These are phyloP conservation scores for Desoria tigrina DNA, from an alignment of 2,888 invertebrate species.

Conservation along the genomic window DNA sequence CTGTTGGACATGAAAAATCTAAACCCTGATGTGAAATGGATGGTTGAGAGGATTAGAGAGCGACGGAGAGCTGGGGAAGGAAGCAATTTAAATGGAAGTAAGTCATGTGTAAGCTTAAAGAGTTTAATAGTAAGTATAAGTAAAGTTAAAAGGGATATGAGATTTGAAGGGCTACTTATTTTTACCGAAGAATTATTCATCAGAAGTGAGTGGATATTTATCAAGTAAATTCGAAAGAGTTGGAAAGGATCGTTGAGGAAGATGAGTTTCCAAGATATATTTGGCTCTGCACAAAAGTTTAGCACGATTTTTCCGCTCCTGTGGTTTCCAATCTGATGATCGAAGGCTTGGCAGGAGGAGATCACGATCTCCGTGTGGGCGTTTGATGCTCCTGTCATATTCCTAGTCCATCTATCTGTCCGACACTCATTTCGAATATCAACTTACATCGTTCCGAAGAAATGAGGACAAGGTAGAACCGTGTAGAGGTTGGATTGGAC, in stretches of 20 bases:
- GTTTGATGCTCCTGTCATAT: conserved; percentile 52
- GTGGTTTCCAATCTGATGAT: conserved; percentile 49
- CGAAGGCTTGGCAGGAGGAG: conserved; percentile 49
- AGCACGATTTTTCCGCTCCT: conserved; percentile 52
- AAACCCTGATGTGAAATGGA: neutral
- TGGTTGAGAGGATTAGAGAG: neutral
- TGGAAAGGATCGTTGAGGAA: conserved; percentile 4
- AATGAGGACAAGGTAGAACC: too few relatives aligned
- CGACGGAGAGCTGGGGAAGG: neutral
- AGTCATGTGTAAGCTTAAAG: neutral
- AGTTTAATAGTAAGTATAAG: too few relatives aligned
- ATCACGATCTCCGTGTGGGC: conserved; percentile 53
- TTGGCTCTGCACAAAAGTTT: conserved; percentile 36
- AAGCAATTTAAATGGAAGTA: neutral
- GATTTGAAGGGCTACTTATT: too few relatives aligned
- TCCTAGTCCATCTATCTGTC: conserved; percentile 24
- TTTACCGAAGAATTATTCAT: conserved; percentile 15
- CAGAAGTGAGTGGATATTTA: neutral
- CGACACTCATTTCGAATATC: conserved; percentile 17
- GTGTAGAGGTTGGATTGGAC: neutral
- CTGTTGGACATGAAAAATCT: neutral
- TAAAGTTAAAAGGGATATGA: too few relatives aligned
- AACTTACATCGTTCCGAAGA: too few relatives aligned
- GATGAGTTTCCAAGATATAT: conserved; percentile 26
- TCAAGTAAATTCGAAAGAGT: neutral